Evolutionary conservation across 2,888 invertebrate species (phyloP).

Genomic region (Tolmerus cingulatus): DNA sequence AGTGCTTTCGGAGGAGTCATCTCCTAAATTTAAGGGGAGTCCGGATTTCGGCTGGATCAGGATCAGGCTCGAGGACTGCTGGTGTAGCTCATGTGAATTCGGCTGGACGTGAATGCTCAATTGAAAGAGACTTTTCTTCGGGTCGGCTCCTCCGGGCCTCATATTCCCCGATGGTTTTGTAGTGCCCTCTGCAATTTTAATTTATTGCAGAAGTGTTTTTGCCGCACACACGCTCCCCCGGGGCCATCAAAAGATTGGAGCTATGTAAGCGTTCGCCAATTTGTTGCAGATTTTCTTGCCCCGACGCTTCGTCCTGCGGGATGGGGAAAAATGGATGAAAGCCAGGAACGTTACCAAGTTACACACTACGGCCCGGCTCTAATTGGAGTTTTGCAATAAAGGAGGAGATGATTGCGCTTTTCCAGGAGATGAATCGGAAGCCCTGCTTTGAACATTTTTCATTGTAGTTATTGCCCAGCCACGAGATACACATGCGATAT

Average conservation of each 20-base stretch:
- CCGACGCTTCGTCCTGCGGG: neutral
- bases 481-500: neutral
- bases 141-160: neutral
- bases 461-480: neutral
- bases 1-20: neutral
- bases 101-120: constrained; percentile 36
- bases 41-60: neutral
- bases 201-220: constrained; percentile 41
- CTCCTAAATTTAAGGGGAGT: neutral
- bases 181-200: constrained; percentile 24
- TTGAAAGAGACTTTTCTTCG: constrained; percentile 23
- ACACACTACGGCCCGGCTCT: neutral
- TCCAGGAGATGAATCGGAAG: neutral
- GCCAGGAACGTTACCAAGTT: neutral
- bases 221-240: constrained; percentile 1
- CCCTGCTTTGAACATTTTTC: neutral
- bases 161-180: constrained; percentile 3
- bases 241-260: constrained; percentile 15
- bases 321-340: neutral
- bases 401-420: constrained; percentile 16
- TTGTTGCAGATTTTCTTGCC: constrained; percentile 30
- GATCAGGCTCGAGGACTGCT: neutral
- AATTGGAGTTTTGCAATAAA: constrained; percentile 29
- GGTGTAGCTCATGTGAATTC: constrained; percentile 34
- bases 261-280: constrained; percentile 30